phyloP scores from a whole-genome alignment of 53 echinoderm and acorn worm species.

The Henricia sp. region DNA sequence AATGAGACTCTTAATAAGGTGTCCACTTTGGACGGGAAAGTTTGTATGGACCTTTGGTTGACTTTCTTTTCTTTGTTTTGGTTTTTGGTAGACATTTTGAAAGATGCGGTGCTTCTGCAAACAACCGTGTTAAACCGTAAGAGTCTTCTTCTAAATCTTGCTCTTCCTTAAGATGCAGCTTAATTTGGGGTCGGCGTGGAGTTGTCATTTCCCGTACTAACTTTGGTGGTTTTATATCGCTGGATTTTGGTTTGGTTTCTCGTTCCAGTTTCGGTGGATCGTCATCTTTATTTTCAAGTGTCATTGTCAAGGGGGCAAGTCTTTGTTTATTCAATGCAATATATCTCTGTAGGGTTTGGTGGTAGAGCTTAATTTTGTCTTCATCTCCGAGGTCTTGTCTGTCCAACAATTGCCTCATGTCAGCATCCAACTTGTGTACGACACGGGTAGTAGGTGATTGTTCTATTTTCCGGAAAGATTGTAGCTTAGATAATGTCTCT shows the following conservation, averaged over 20 bases:
- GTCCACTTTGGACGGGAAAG: conserved; percentile 26
- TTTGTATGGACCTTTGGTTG: neutral
- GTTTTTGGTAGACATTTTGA: too few relatives aligned
- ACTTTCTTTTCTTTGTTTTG: neutral
- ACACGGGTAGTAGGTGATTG: conserved; percentile 45
- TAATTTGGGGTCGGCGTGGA: neutral
- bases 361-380: too few relatives aligned
- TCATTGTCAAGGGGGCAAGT: too few relatives aligned
- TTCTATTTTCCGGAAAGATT: conserved; percentile 36
- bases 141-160: neutral
- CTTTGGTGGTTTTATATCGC: neutral
- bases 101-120: too few relatives aligned
- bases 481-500: conserved; percentile 48
- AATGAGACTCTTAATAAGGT: neutral
- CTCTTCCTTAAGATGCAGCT: neutral
- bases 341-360: too few relatives aligned
- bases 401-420: conserved; percentile 45
- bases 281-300: too few relatives aligned
- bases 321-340: too few relatives aligned
- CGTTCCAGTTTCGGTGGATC: neutral
- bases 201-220: neutral
- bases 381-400: conserved; percentile 38
- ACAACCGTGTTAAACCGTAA: too few relatives aligned
- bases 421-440: conserved; percentile 31
- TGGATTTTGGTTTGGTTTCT: too few relatives aligned